Evolutionary conservation across 1,140 invertebrate species (phyloP), one percentile per base, ranked within the genome.

Genomic region (Heliconius nattereri): DNA sequence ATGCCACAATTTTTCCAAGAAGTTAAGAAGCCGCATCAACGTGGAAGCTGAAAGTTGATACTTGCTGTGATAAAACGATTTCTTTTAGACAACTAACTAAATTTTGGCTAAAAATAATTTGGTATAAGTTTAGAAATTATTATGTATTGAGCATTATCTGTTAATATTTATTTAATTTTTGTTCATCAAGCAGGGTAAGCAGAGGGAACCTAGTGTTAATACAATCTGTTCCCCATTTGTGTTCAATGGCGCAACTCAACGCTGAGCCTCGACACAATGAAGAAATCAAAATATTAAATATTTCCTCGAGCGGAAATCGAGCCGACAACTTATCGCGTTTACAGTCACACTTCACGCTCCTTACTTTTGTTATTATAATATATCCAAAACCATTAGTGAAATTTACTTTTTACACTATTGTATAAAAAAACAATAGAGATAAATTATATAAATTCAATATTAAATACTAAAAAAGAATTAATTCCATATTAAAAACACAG

Each of bases 11-110:
- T 35, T 32, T 60, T 37, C 16, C 49, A 66, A 66, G 60, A 66
- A 66, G 60, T 16, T 66, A 66, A 66, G 60, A 66, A 66, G 60
- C 60, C 60, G 13, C 60, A 66, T 11, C 60, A 66, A 66, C 60
- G 60, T 66, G 26, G 60, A 66, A 66, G 60, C 26, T 66, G 60
- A 7, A 66, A 66, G 60, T 66, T 66, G 60, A 66, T 66, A 66
- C 60, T 66, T 66, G 57, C 8, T 60, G 0, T 66, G 60, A 66
- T 66, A 66, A 66, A 66, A 66, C 26, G 60, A 66, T 66, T 66
- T 66, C 23, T 66, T 66, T 11, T 66, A 29, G 9, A 66, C 26
- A 29, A 66, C 23, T 3, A 2, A 11, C 13, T 13, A 29, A 66
- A 3, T 66, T 66, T 66, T 13, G 23, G 26, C 11, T 29, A 66